Evolutionary conservation across 2,113 vertebrate genomes (phyloP).

Genomic region (Malurus alboscapulatus): DNA sequence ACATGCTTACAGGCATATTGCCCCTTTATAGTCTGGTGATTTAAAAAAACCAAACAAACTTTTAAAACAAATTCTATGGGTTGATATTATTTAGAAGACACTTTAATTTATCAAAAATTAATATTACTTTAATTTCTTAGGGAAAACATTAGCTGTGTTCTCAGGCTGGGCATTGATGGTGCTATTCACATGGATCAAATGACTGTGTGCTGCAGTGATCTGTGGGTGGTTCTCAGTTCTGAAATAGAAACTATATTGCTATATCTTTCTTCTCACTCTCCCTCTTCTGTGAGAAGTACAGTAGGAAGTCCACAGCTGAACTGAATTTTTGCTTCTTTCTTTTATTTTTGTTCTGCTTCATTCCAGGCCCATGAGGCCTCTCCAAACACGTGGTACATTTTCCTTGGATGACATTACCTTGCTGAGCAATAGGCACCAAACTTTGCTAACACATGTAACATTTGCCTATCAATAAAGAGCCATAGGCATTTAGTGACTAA

Average conservation of each 20-base stretch:
- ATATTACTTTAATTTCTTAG: slow-evolving; percentile 15
- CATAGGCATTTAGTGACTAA: not conserved
- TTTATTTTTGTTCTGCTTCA: not conserved
- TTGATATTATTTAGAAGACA: slow-evolving; percentile 11
- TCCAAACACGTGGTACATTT: not conserved
- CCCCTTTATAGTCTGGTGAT: not conserved
- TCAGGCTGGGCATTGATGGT: not conserved
- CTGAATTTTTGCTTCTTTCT: not conserved
- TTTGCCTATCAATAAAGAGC: not conserved
- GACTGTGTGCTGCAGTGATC: not conserved
- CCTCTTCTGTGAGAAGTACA: not conserved
- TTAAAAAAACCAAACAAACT: not conserved
- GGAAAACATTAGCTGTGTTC: not conserved
- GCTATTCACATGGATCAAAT: not conserved
- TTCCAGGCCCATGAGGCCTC: not conserved
- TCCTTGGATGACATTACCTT: not conserved
- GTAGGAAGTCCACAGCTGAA: not conserved
- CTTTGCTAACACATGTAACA: not conserved
- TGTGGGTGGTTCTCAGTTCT: not conserved
- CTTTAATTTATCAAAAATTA: not conserved
- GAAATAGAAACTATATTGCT: not conserved
- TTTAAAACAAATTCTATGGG: slow-evolving; percentile 20
- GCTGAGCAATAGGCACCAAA: not conserved
- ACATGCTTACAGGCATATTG: not conserved
- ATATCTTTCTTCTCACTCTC: not conserved